Evolutionary conservation across 2,888 invertebrate genomes (phyloP).

Genomic region (Cephonodes hylas): DNA sequence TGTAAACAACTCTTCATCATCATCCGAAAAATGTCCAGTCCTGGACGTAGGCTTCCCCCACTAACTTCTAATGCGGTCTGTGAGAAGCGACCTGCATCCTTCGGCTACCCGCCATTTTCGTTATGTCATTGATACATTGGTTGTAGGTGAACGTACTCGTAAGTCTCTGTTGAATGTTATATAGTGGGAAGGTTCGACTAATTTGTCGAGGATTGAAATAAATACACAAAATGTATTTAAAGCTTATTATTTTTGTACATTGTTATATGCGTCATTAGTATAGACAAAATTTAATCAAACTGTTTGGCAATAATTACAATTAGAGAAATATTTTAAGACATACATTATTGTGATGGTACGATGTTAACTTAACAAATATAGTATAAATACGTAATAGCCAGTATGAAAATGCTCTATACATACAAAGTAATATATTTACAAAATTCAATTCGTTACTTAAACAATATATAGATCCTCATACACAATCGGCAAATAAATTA

Average conservation of each 20-base stretch:
- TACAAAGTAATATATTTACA: conserved; percentile 69
- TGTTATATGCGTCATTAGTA: conserved; percentile 74
- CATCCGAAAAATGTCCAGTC: no score
- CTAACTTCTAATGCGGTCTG: no score
- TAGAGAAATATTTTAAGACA: conserved; percentile 15
- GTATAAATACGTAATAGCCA: conserved; percentile 74
- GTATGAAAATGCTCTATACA: conserved; percentile 76
- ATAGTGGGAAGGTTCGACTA: not conserved
- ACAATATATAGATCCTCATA: conserved; percentile 42
- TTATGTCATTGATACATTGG: no score
- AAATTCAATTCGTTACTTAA: conserved; percentile 34
- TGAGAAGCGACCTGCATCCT: no score
- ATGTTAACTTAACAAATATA: conserved; percentile 36
- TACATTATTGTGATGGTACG: conserved; percentile 48
- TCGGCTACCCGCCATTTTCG: no score
- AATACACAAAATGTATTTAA: conserved; percentile 57
- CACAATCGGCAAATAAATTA: conserved; percentile 63
- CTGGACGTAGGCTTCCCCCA: no score
- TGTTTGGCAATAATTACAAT: conserved; percentile 16
- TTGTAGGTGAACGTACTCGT: no score
- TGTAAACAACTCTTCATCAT: no score
- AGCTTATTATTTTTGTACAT: conserved; percentile 79
- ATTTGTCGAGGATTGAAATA: conserved; percentile 22
- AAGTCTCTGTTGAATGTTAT: not conserved
- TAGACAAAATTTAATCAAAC: conserved; percentile 43